phyloP scores from a whole-genome alignment of 2,113 vertebrate genomes.

The Seriola rivoliana region DNA sequence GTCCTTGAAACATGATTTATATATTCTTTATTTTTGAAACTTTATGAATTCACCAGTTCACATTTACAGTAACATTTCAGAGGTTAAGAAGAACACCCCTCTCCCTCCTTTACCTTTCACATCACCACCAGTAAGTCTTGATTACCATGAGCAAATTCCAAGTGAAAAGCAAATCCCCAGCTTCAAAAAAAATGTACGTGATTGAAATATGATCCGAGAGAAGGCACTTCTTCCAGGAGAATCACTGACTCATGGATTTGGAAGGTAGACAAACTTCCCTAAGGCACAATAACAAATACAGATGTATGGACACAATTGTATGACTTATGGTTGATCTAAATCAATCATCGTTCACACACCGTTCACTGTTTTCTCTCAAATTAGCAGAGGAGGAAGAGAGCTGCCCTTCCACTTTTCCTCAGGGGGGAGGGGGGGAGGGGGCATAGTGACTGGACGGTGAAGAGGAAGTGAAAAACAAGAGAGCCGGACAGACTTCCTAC shows the following conservation, averaged over 20 bases:
- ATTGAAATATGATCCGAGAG: neutral
- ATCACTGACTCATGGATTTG: slow-evolving; percentile 39
- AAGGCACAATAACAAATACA: neutral
- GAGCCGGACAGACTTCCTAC: slow-evolving; percentile 33
- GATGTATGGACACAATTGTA: slow-evolving; percentile 18
- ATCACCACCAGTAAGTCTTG: no score
- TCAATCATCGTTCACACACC: neutral
- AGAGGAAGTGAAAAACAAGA: slow-evolving; percentile 55
- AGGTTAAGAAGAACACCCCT: no score
- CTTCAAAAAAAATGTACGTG: no score
- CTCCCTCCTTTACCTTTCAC: no score
- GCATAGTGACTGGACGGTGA: slow-evolving; percentile 7
- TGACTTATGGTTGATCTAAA: slow-evolving; percentile 17
- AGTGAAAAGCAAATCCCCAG: no score
- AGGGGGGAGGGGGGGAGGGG: neutral
- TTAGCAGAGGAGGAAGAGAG: neutral
- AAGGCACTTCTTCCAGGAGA: slow-evolving; percentile 8
- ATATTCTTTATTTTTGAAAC: neutral
- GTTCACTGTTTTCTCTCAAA: neutral
- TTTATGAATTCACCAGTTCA: neutral
- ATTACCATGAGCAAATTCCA: no score
- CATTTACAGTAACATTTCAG: no score
- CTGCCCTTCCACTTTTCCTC: slow-evolving; percentile 16
- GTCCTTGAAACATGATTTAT: neutral
- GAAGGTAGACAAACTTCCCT: neutral